A percentile compares a stretch with the other conserved stretches of the same genome.
Evolutionary conservation across 2,797 vertebrate genomes (phyloP).

Genomic region (Thamnophis elegans): DNA sequence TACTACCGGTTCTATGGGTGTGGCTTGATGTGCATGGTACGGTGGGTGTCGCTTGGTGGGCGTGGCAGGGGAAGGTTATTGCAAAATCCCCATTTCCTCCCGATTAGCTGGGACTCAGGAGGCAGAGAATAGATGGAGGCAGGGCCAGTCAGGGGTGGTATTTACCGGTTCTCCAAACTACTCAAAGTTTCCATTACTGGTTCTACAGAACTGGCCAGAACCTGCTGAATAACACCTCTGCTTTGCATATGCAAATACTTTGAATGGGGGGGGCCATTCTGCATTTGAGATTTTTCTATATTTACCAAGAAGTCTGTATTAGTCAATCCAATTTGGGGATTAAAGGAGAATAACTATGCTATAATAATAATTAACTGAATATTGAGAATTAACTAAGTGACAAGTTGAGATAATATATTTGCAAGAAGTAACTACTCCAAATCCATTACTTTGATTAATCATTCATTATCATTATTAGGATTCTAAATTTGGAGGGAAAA

Average conservation of each 20-base stretch:
- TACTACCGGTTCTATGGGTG: too few relatives aligned
- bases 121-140: too few relatives aligned
- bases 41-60: too few relatives aligned
- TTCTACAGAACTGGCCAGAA: too few relatives aligned
- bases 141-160: too few relatives aligned
- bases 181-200: too few relatives aligned
- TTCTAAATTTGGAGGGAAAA: slow-evolving; percentile 50
- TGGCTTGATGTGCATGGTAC: too few relatives aligned
- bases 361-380: neutral
- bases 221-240: too few relatives aligned
- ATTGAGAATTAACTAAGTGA: neutral
- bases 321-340: neutral
- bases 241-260: neutral
- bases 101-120: too few relatives aligned
- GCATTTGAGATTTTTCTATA: neutral
- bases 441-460: slow-evolving; percentile 53
- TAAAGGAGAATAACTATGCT: neutral
- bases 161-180: too few relatives aligned
- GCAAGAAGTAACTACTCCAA: slow-evolving; percentile 53
- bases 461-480: slow-evolving; percentile 33
- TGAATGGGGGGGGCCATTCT: neutral
- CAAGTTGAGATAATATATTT: slow-evolving; percentile 43
- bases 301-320: neutral
- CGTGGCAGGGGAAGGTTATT: too few relatives aligned
- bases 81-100: too few relatives aligned